Evolutionary conservation across 2,797 vertebrate genomes (phyloP).

Genomic region (Myiotriccus ornatus): DNA sequence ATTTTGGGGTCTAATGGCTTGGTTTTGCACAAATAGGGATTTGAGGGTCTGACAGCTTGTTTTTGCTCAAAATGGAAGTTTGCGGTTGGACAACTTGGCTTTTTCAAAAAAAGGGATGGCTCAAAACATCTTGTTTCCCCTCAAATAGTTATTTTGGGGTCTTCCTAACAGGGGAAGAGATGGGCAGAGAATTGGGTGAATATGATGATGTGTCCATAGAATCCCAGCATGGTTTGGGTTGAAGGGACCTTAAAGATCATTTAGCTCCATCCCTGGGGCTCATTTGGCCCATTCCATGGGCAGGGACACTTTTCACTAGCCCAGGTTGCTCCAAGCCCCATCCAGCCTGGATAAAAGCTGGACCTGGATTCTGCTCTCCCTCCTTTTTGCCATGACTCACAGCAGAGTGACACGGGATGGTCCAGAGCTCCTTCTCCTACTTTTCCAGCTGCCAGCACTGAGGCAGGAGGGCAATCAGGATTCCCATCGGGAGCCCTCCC

Average conservation of each 20-base stretch:
- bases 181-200: neutral
- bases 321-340: neutral
- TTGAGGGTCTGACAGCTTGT: neutral
- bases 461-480: neutral
- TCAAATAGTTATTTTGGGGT: neutral
- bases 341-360: neutral
- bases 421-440: neutral
- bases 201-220: neutral
- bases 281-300: neutral
- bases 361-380: neutral
- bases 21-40: neutral
- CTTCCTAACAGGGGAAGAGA: neutral
- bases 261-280: neutral
- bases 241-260: neutral
- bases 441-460: neutral
- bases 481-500: fast-evolving
- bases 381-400: neutral
- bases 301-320: neutral
- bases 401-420: neutral
- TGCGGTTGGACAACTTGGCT: neutral
- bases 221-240: neutral
- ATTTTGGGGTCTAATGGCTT: neutral
- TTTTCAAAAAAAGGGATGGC: neutral
- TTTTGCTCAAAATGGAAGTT: neutral
- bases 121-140: neutral